phyloP scores from a whole-genome alignment of 2,113 vertebrate genomes.

The Platichthys stellatus region DNA sequence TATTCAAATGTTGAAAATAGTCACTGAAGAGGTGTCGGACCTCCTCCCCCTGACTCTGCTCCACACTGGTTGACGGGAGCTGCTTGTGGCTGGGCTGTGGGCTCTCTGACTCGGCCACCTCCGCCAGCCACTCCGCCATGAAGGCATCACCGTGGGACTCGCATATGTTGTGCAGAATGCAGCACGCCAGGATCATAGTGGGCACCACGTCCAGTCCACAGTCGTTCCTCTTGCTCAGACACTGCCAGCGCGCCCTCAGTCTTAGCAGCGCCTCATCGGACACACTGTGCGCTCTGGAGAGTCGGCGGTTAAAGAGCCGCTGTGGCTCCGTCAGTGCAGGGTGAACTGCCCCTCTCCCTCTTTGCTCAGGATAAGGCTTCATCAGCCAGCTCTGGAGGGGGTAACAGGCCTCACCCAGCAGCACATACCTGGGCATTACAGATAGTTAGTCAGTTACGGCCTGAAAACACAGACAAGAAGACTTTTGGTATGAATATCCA shows the following conservation, averaged over 20 bases:
- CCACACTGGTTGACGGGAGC: constrained; percentile 53
- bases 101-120: constrained; percentile 71
- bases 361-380: constrained; percentile 70
- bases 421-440: constrained; percentile 68
- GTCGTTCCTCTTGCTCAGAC: constrained; percentile 81
- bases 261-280: constrained; percentile 71
- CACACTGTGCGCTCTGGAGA: constrained; percentile 56
- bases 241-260: constrained; percentile 80
- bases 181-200: constrained; percentile 79
- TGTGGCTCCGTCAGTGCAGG: constrained; percentile 33
- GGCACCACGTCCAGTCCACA: constrained; percentile 79
- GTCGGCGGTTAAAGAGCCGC: constrained; percentile 71
- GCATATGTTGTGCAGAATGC: constrained; percentile 82
- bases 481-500: background rate
- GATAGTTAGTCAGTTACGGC: background rate
- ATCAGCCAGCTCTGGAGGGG: constrained; percentile 83
- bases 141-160: constrained; percentile 80
- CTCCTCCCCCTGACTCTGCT: constrained; percentile 78
- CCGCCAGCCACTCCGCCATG: constrained; percentile 72
- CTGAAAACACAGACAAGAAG: background rate
- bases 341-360: constrained; percentile 1
- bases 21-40: constrained; percentile 83
- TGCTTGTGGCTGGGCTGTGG: constrained; percentile 74
- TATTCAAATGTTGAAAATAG: constrained; percentile 82
- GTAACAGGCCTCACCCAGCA: constrained; percentile 80